Base-by-base conservation (phyloP, 2,888 invertebrate genomes). In the Polydesmus complanatus region DNA sequence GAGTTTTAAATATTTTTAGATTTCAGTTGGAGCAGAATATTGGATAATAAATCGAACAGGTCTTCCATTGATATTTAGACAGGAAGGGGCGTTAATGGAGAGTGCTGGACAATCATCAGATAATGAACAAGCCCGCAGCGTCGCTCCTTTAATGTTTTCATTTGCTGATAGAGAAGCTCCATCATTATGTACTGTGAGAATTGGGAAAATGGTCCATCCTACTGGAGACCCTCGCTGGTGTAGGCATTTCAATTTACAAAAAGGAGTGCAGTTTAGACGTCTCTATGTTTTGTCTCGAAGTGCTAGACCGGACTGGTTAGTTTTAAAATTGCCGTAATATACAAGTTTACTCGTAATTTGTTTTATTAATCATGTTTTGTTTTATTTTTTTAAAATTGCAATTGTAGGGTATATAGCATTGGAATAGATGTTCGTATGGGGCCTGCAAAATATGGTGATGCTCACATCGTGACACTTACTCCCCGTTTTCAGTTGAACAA, bases 11-110 rank as follows among this genome's bases (percentile, higher is more conserved):
- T 48, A 18, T 51, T 62, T 70, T 61, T 71, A 84, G 81, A 79
- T 91, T 67, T 82, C 82, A 22, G 79, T 95, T 26, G 85, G 84
- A 56, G 87, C 89, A 1, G 87, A 90, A 1, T 94, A 86, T 77
- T 97, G 96, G 96, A 82, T 98, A 66, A 84, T 97, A 62, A 97
- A 98, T 78, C 88, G 89, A 74, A 88, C 94, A 3, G 96, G 96
- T 0, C 77, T 98, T 64, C 96, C 97, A n/a, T 77, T 98, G 63
- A 86, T 98, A 60, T 93, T 95, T 74, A 83, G 86, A 67, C 95
- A 96, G 75, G 93, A 91, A 73, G 68, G 70, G 18, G 88, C 66
- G 56, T 68, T 68, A 25, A 66, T 84, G 69, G 85, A 87, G 64
- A 87, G 89, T 5, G 71, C 74, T 47, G 96, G 95, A 1, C 96